Evolutionary conservation across 2,888 invertebrate genomes (phyloP), one percentile per base, ranked within the genome.

Genomic region (Erpobdella octoculata): DNA sequence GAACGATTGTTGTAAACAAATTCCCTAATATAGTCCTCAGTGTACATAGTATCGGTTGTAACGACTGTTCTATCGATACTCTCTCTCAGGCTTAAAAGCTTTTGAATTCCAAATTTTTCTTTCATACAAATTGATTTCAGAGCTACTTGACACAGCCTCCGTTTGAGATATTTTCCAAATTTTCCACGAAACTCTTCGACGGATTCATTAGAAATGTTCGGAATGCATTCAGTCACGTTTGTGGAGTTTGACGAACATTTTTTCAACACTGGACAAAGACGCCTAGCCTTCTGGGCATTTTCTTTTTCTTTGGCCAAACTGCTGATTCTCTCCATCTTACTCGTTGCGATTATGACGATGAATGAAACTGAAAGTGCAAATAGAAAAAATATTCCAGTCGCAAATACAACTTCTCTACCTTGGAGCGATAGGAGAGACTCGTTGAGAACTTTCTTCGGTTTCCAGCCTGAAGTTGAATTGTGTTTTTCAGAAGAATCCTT

Each of bases 331-430:
- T 38, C 46, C 33, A 67, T 9, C 9, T n/a, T 41, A n/a, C 41
- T 67, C 25, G 67, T 67, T 18, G 67, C 67, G 21, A 67, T 25
- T 15, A 67, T 67, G 67, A 67, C 38, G 18, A 67, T 33, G 28
- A 67, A 67, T n/a, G 67, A 21, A 28, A 67, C 67, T n/a, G 38
- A 67, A 33, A 67, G 67, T 6, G 67, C 38, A 37, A 67, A 5
- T 37, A 67, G 46, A 15, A 67, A 67, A 41, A 67, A 67, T 21
- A 67, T 37, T 21, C 38, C 67, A 21, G 67, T 67, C 21, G 67
- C 67, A 46, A 37, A 67, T 2, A 41, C 41, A 38, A 67, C 67
- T 37, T 67, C 67, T 18, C 67, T 38, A 9, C 67, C 67, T 41
- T 67, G 21, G 3, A 67, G 46, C 25, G 21, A 46, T 46, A 67